phyloP scores from a whole-genome alignment of 2,888 invertebrate genomes.

The Tiphia femorata region DNA sequence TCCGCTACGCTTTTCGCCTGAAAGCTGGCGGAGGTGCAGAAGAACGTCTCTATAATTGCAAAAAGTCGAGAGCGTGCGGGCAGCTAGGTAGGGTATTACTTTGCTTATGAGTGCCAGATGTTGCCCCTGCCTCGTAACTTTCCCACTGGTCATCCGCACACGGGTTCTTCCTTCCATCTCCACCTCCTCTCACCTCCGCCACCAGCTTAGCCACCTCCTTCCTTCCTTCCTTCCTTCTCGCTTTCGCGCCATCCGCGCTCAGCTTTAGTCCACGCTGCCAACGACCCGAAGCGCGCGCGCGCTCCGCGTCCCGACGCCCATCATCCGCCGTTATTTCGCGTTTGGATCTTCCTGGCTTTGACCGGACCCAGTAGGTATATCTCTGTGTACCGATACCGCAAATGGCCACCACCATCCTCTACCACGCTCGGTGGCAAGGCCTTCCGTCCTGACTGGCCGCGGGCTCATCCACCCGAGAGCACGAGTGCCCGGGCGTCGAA shows the following conservation, averaged over 20 bases:
- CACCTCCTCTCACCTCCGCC: neutral
- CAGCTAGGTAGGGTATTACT: constrained; percentile 21
- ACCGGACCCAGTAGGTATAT: too few species aligned
- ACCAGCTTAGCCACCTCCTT: neutral
- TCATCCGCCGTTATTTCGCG: too few species aligned
- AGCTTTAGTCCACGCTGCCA: neutral
- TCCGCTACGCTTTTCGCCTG: too few species aligned
- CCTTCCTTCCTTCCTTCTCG: neutral
- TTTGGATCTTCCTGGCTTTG: too few species aligned
- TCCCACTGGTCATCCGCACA: neutral
- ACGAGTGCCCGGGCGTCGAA: neutral
- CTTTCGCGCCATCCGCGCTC: neutral
- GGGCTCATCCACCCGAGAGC: too few species aligned
- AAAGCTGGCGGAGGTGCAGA: too few species aligned
- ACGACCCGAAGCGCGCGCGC: too few species aligned
- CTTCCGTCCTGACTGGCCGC: too few species aligned
- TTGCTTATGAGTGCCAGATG: constrained; percentile 36
- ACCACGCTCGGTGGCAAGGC: constrained; percentile 8
- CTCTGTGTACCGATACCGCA: too few species aligned
- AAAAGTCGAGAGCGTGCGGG: constrained; percentile 23
- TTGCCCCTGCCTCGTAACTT: constrained; percentile 17
- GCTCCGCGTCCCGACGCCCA: too few species aligned
- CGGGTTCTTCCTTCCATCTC: neutral
- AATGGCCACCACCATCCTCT: too few species aligned
- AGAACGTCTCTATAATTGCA: constrained; percentile 37